phyloP scores from a whole-genome alignment of 2,113 vertebrate species.

The Capra hircus region DNA sequence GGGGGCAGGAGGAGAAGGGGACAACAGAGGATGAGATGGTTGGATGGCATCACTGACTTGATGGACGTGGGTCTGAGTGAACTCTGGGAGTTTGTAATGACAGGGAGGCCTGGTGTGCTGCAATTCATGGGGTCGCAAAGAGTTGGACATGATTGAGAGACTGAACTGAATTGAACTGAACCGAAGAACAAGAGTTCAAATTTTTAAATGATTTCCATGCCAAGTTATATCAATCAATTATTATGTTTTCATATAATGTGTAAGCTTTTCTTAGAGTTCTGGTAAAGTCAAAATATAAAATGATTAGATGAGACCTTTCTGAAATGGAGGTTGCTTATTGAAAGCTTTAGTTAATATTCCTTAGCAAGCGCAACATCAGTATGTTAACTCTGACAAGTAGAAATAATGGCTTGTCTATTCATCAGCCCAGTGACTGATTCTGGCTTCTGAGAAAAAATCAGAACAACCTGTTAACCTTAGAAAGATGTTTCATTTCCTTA shows the following conservation, averaged over 20 bases:
- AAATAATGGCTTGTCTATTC: background rate
- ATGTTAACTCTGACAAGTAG: background rate
- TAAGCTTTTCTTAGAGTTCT: background rate
- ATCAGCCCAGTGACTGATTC: background rate
- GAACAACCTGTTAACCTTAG: background rate
- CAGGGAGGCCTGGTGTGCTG: too few relatives aligned
- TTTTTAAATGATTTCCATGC: background rate
- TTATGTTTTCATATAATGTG: background rate
- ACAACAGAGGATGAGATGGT: too few relatives aligned
- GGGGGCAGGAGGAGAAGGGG: too few relatives aligned
- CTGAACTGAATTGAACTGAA: too few relatives aligned
- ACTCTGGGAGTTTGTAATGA: too few relatives aligned
- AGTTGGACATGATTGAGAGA: rapidly evolving
- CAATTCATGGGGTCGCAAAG: too few relatives aligned
- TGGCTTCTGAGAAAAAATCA: background rate
- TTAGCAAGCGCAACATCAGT: background rate
- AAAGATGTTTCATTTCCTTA: background rate
- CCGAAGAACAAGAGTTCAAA: background rate
- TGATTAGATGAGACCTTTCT: background rate
- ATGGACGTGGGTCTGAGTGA: too few relatives aligned
- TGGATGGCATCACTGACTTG: too few relatives aligned
- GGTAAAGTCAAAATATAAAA: background rate
- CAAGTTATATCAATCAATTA: background rate
- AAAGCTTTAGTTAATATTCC: background rate
- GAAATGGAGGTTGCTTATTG: background rate